A percentile compares a stretch with the other conserved stretches of the same genome.
phyloP scores from a whole-genome alignment of 2,797 vertebrate species.

The Spondyliosoma cantharus region DNA sequence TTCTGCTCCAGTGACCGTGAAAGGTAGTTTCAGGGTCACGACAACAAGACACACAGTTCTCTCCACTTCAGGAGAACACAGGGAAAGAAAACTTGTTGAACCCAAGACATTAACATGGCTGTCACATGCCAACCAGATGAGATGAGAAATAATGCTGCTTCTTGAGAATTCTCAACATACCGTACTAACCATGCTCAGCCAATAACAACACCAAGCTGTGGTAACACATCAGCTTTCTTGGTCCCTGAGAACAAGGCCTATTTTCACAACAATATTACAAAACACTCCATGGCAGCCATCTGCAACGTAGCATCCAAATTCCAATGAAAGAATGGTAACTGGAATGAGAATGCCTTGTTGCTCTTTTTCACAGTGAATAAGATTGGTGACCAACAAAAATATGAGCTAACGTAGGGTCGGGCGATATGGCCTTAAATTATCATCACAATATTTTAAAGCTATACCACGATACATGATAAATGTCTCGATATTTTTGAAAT shows the following conservation, averaged over 20 bases:
- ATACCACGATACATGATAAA: no score
- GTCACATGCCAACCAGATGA: constrained; percentile 3
- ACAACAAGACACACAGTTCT: neutral
- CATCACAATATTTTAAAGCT: neutral
- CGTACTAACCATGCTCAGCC: neutral
- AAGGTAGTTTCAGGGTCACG: neutral
- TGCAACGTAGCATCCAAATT: neutral
- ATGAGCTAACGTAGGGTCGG: neutral
- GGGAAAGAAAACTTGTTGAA: neutral
- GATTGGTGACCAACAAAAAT: neutral
- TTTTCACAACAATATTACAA: constrained; percentile 12
- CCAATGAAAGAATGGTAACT: neutral
- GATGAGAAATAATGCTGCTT: constrained; percentile 7
- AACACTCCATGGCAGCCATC: constrained; percentile 6
- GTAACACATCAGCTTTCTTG: neutral
- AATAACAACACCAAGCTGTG: neutral
- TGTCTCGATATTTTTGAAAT: no score
- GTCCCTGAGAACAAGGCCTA: neutral
- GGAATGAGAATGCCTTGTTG: neutral
- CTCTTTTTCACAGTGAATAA: neutral
- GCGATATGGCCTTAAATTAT: no score
- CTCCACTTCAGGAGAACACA: neutral
- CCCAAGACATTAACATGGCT: neutral
- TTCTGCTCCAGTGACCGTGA: neutral
- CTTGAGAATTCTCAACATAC: constrained; percentile 39